Evolutionary conservation across 2,888 invertebrate species (phyloP).

Genomic region (Laspeyria flexula): DNA sequence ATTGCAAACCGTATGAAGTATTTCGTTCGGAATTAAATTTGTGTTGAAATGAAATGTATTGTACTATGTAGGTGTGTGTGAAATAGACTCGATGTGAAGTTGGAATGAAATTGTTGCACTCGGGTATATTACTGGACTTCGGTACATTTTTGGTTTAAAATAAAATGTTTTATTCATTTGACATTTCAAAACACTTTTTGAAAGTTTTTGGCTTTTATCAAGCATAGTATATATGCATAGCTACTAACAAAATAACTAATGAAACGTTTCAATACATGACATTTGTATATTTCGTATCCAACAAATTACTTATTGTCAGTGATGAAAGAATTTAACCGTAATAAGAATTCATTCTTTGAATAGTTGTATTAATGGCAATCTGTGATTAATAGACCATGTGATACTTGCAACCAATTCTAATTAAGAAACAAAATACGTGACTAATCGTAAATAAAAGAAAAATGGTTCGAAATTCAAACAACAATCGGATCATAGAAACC

Average conservation of each 20-base stretch:
- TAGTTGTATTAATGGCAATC: conserved; percentile 14
- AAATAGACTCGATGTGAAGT: neutral
- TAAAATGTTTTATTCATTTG: neutral
- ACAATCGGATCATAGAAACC: conserved; percentile 37
- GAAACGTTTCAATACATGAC: too few relatives aligned
- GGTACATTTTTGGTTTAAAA: neutral
- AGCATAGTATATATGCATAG: too few relatives aligned
- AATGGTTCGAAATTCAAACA: conserved; percentile 16
- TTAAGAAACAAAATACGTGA: conserved; percentile 39
- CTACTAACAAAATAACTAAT: too few relatives aligned
- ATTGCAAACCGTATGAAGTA: conserved; percentile 39
- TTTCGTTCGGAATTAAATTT: conserved; percentile 37
- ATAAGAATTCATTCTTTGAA: conserved; percentile 8
- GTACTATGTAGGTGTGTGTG: neutral
- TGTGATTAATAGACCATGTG: conserved; percentile 38
- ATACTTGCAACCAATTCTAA: conserved; percentile 25
- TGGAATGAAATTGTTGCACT: neutral
- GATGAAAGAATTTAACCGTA: conserved; percentile 3
- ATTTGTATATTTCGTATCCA: neutral
- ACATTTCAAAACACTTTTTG: too few relatives aligned
- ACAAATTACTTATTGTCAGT: neutral
- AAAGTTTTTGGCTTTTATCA: too few relatives aligned
- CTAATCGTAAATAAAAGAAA: conserved; percentile 18
- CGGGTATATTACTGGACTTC: neutral
- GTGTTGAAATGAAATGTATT: conserved; percentile 9